Evolutionary conservation across 1,140 invertebrate genomes (phyloP), one percentile per base, ranked within the genome.

Genomic region (Leguminivora glycinivorella): DNA sequence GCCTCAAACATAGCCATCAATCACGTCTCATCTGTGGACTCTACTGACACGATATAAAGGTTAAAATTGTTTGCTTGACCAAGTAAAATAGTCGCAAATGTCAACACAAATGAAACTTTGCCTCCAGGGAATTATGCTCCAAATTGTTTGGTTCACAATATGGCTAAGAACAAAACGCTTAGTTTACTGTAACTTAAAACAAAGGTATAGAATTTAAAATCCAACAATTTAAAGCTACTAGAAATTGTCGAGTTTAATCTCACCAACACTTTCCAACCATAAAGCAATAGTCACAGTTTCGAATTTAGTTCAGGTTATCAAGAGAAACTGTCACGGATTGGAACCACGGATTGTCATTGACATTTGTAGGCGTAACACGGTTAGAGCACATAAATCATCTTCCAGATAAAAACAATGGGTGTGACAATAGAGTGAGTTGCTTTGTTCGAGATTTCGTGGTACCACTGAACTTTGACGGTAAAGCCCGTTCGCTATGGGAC

Each of bases 341-440:
- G 5, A n/a, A 63, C n/a, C 26, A 63, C 26, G 58, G 58, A 29
- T 63, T 63, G 58, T 31, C 58, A 63, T 63, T 52, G 40, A 71
- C 60, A 70, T 70, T 70, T 70, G 63, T 43, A 63, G 70, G 70
- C 70, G 70, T 71, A 67, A 67, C 63, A 71, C 63, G 70, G 60
- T 38, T 66, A 56, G 66, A 67, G 63, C 22, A 38, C 70, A 56
- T 71, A 71, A 71, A 71, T 71, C 70, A 67, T 31, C 25, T 43
- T 71, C 67, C 70, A 66, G 58, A 66, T 63, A 70, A 66, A 70
- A 70, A 66, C 69, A 70, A 70, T 70, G 25, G 60, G 3, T 25
- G 43, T 56, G 58, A 66, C 69, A 70, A 70, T 70, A 58, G 69
- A 40, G 58, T 29, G 29, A 63, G 25, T 63, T 22, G 58, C 58